A percentile compares a stretch with the other conserved stretches of the same genome.
These are phyloP conservation scores for Oxyscelio sp. DNA, from an alignment of 2,888 invertebrate species.

Conservation along the genomic window DNA sequence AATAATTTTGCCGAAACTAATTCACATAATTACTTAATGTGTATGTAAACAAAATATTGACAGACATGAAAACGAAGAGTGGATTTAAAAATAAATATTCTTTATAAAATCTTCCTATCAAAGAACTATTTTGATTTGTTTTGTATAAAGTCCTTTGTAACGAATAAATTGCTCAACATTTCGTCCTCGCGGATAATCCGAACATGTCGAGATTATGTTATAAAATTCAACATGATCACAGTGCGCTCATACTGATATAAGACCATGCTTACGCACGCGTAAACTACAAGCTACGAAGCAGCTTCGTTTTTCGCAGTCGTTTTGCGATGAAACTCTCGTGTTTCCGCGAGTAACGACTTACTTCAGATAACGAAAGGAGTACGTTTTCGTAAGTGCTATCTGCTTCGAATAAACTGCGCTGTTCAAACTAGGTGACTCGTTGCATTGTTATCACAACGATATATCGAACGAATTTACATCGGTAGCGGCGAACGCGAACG, in stretches of 20 bases:
- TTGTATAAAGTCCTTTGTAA: too few relatives aligned
- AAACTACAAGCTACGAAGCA: slow-evolving; percentile 17
- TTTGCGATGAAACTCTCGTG: slow-evolving; percentile 67
- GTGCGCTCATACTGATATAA: slow-evolving; percentile 30
- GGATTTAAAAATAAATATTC: too few relatives aligned
- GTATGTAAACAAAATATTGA: too few relatives aligned
- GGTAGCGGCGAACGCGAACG: slow-evolving; percentile 65
- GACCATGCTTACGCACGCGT: slow-evolving; percentile 24
- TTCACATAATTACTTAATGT: too few relatives aligned
- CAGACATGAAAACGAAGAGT: too few relatives aligned
- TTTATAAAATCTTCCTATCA: too few relatives aligned
- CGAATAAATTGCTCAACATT: too few relatives aligned
- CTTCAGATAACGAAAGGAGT: slow-evolving; percentile 79
- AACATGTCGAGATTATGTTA: slow-evolving; percentile 23
- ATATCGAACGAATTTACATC: slow-evolving; percentile 77
- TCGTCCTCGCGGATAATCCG: slow-evolving; percentile 11
- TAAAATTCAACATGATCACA: slow-evolving; percentile 38
- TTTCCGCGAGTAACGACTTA: slow-evolving; percentile 75
- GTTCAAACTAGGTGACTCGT: slow-evolving; percentile 76
- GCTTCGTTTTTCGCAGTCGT: slow-evolving; percentile 66
- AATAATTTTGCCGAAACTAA: too few relatives aligned
- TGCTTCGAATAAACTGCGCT: slow-evolving; percentile 71
- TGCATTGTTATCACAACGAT: slow-evolving; percentile 77
- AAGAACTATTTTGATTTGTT: too few relatives aligned
- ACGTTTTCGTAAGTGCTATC: slow-evolving; percentile 78